phyloP scores from a whole-genome alignment of 23 tunicate species.

The Halocynthia roretzi region DNA sequence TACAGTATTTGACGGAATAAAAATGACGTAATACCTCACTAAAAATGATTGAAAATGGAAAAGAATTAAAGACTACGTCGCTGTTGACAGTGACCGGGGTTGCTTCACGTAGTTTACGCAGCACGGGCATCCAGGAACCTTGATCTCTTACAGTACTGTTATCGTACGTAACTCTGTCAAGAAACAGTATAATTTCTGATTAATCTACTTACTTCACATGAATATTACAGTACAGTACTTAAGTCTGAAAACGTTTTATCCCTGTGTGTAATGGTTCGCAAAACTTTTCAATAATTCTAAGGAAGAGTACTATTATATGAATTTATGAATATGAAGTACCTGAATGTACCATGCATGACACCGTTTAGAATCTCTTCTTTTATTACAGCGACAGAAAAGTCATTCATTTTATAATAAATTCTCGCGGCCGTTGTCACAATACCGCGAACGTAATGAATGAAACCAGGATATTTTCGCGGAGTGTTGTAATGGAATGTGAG shows the following conservation, averaged over 20 bases:
- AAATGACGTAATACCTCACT: slow-evolving; percentile 19
- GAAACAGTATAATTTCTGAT: background rate
- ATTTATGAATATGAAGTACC: slow-evolving; percentile 1
- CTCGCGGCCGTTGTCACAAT: slow-evolving; percentile 28
- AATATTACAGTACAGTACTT: too few relatives aligned
- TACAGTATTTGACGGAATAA: too few relatives aligned
- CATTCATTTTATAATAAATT: slow-evolving; percentile 29
- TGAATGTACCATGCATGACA: slow-evolving; percentile 31
- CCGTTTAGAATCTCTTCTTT: slow-evolving; percentile 26
- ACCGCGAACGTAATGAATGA: slow-evolving; percentile 42
- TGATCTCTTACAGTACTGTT: slow-evolving; percentile 26
- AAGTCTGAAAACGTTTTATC: too few relatives aligned
- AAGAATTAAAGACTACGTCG: slow-evolving; percentile 35
- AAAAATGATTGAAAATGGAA: slow-evolving; percentile 45
- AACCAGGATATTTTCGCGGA: slow-evolving; percentile 33
- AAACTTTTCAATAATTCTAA: too few relatives aligned
- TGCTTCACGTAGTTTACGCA: slow-evolving; percentile 31
- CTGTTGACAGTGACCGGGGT: slow-evolving; percentile 40
- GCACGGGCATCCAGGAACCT: slow-evolving; percentile 40
- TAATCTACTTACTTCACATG: background rate
- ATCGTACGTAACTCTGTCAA: slow-evolving; percentile 24
- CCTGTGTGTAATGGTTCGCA: too few relatives aligned
- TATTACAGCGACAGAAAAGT: slow-evolving; percentile 12
- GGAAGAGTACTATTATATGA: background rate
- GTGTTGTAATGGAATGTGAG: slow-evolving; percentile 42